A percentile compares a stretch with the other conserved stretches of the same genome.
These are phyloP conservation scores for Ctenodactylus gundi DNA, from an alignment of 2,113 vertebrate species.

Conservation along the genomic window DNA sequence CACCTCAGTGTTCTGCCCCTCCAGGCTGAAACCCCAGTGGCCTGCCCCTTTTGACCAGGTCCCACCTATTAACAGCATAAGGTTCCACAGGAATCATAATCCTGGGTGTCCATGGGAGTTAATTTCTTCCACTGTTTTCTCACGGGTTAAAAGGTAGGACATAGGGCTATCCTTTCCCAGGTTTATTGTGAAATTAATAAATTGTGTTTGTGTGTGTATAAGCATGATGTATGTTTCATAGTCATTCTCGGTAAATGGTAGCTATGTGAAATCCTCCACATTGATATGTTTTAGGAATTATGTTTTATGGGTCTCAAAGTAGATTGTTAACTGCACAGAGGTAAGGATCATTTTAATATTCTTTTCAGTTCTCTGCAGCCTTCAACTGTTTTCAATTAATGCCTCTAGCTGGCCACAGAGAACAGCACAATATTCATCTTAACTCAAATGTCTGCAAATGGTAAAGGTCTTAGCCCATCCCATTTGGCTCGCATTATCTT, in stretches of 20 bases:
- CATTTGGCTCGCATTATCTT: background rate
- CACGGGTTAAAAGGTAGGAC: background rate
- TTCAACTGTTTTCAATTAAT: background rate
- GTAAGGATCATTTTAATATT: background rate
- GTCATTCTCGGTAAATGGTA: background rate
- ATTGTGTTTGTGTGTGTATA: background rate
- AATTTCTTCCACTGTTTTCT: constrained; percentile 17
- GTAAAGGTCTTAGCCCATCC: background rate
- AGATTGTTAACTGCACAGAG: background rate
- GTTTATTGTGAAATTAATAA: background rate
- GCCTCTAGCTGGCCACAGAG: background rate
- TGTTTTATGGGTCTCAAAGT: background rate
- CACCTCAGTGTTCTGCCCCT: no score
- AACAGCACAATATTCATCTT: background rate
- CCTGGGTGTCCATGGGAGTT: background rate
- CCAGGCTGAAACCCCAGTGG: no score
- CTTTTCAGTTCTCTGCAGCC: background rate
- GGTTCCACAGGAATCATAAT: no score
- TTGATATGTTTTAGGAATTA: no score
- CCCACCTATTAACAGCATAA: no score
- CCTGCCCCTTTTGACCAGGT: no score
- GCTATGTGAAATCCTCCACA: background rate
- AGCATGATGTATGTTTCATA: background rate
- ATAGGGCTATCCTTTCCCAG: background rate
- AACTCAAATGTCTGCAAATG: background rate